A percentile compares a stretch with the other conserved stretches of the same genome.
Evolutionary conservation across 2,888 invertebrate species (phyloP).

Genomic region (Cephus rjabovi): DNA sequence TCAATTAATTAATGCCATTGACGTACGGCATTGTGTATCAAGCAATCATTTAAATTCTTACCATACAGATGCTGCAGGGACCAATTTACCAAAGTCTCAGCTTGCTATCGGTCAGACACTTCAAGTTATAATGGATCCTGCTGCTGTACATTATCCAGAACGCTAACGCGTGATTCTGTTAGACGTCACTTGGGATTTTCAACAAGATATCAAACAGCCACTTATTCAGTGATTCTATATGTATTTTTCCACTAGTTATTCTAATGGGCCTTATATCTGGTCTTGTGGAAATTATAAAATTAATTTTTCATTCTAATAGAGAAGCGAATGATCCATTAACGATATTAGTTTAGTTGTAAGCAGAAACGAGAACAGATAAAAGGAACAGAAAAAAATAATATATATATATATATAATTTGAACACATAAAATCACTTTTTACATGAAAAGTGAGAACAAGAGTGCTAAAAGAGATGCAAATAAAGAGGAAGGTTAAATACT

Average conservation of each 20-base stretch:
- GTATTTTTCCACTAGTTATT: not conserved
- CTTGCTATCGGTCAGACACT: not conserved
- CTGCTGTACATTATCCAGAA: constrained; percentile 1
- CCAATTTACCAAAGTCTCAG: not conserved
- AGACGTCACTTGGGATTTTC: not conserved
- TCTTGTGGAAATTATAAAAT: not conserved
- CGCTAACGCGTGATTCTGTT: not conserved
- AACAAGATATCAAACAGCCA: not conserved
- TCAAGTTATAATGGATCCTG: not conserved
- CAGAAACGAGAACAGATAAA: too few relatives aligned
- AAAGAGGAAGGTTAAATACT: not conserved
- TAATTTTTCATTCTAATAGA: too few relatives aligned
- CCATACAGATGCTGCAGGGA: too few relatives aligned
- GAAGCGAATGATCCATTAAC: too few relatives aligned
- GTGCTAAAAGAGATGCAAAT: not conserved
- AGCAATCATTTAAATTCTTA: too few relatives aligned
- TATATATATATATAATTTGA: too few relatives aligned
- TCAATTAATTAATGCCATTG: too few relatives aligned
- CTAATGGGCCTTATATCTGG: not conserved
- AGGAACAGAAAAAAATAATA: too few relatives aligned
- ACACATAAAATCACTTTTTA: too few relatives aligned
- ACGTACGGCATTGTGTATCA: too few relatives aligned
- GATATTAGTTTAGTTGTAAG: too few relatives aligned
- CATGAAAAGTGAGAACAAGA: not conserved
- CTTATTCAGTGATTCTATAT: not conserved